Percentiles rank a stretch among this genome's conserved stretches.
Evolutionary conservation across 2,888 invertebrate genomes (phyloP).

Genomic region (Galeruca laticollis): DNA sequence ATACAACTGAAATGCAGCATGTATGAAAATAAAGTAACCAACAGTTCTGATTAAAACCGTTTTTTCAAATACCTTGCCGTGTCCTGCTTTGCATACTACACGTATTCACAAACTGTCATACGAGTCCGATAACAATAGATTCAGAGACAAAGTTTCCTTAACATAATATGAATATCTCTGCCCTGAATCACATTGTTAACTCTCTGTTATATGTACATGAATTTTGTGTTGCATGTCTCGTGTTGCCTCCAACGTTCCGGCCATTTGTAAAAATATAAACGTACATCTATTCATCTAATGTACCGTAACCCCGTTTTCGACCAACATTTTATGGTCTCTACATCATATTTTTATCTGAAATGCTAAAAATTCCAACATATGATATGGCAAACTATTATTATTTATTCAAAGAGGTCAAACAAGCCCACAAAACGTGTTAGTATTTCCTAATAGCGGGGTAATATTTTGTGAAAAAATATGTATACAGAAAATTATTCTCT

Average conservation of each 20-base stretch:
- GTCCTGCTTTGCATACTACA: background rate
- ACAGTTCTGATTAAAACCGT: no score
- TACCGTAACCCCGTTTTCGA: constrained; percentile 25
- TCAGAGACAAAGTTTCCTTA: background rate
- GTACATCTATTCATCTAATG: constrained; percentile 25
- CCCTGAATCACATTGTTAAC: constrained; percentile 13
- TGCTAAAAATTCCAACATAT: constrained; percentile 35
- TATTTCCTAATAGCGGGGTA: background rate
- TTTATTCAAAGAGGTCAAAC: constrained; percentile 34
- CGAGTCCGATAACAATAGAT: background rate
- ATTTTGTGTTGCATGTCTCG: constrained; percentile 14
- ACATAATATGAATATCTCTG: background rate
- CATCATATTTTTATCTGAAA: constrained; percentile 36
- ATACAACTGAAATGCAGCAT: no score
- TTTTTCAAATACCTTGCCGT: background rate
- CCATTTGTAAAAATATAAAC: constrained; percentile 7
- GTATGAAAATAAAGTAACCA: no score
- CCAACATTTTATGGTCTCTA: constrained; percentile 25
- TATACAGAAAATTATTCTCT: background rate
- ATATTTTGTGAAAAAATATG: background rate
- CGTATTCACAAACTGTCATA: background rate
- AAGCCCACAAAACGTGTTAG: background rate
- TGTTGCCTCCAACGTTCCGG: constrained; percentile 11
- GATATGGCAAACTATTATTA: constrained; percentile 34
- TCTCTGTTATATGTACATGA: constrained; percentile 12